A percentile compares a stretch with the other conserved stretches of the same genome.
These are phyloP conservation scores for Lepidotrigona ventralis DNA, from an alignment of 1,140 invertebrate species.

Conservation along the genomic window DNA sequence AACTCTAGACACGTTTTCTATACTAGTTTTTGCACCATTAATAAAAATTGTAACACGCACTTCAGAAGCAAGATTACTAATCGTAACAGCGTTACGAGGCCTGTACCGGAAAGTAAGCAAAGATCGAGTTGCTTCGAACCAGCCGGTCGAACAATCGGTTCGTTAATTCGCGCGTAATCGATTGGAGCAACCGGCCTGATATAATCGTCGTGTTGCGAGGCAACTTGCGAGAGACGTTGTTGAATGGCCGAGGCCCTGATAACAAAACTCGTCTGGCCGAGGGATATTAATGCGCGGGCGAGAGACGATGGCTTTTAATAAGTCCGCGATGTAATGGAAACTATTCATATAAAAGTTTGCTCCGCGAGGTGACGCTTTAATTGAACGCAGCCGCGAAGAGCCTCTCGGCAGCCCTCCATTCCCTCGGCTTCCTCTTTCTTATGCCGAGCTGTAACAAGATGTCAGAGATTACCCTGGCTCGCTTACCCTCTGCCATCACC, in stretches of 20 bases:
- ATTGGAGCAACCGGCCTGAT: neutral
- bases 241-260: slow-evolving; percentile 59
- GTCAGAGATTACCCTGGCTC: slow-evolving; percentile 46
- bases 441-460: slow-evolving; percentile 43
- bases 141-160: neutral
- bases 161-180: slow-evolving; percentile 10
- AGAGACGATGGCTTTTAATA: slow-evolving; percentile 72
- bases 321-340: slow-evolving; percentile 77
- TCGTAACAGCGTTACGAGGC: no score
- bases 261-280: slow-evolving; percentile 72
- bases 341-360: slow-evolving; percentile 78
- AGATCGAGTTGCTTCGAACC: neutral
- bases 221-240: no score
- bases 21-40: no score
- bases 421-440: slow-evolving; percentile 36
- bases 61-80: no score
- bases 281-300: slow-evolving; percentile 72
- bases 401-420: slow-evolving; percentile 23
- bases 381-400: slow-evolving; percentile 66
- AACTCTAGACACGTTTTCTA: no score
- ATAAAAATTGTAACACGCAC: no score
- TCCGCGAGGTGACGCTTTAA: slow-evolving; percentile 74
- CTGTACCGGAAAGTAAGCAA: neutral
- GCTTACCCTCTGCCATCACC: slow-evolving; percentile 13
- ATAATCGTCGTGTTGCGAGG: slow-evolving; percentile 3